Percentiles rank a stretch among this genome's conserved stretches.
phyloP scores from a whole-genome alignment of 2,888 invertebrate species.

The Eupithecia insigniata region DNA sequence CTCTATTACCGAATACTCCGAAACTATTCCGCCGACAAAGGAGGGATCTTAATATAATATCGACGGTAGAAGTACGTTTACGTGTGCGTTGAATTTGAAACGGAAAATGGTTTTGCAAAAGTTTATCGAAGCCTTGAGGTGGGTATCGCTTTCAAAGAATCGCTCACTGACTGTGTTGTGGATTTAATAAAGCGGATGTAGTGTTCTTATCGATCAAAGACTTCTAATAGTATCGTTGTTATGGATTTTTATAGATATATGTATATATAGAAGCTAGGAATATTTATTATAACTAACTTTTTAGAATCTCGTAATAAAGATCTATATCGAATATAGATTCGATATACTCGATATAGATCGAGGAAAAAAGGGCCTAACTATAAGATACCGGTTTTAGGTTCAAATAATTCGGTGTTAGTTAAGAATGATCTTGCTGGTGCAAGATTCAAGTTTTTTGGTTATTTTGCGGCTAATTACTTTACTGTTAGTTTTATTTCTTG shows the following conservation, averaged over 20 bases:
- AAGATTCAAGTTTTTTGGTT: too few relatives aligned
- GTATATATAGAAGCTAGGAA: too few relatives aligned
- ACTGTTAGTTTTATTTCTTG: too few relatives aligned
- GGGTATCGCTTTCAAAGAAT: conserved; percentile 24
- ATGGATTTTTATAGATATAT: not conserved
- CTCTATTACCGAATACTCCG: conserved; percentile 74
- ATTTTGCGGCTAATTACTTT: too few relatives aligned
- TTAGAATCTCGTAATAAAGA: not conserved
- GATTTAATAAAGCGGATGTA: not conserved
- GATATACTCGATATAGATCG: too few relatives aligned
- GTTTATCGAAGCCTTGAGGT: conserved; percentile 47
- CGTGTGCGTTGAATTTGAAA: conserved; percentile 61
- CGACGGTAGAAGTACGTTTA: conserved; percentile 54
- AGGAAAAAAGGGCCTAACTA: not conserved
- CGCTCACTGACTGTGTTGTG: not conserved
- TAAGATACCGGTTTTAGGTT: not conserved
- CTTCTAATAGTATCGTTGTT: not conserved
- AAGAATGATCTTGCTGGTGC: too few relatives aligned
- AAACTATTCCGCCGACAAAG: conserved; percentile 75
- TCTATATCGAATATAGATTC: not conserved
- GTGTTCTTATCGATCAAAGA: not conserved
- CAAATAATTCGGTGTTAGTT: not conserved
- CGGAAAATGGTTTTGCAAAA: conserved; percentile 43
- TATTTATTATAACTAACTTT: not conserved
- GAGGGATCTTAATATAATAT: conserved; percentile 73